Base-by-base conservation (phyloP, 2,113 vertebrate species). In the Megaleporinus macrocephalus region DNA sequence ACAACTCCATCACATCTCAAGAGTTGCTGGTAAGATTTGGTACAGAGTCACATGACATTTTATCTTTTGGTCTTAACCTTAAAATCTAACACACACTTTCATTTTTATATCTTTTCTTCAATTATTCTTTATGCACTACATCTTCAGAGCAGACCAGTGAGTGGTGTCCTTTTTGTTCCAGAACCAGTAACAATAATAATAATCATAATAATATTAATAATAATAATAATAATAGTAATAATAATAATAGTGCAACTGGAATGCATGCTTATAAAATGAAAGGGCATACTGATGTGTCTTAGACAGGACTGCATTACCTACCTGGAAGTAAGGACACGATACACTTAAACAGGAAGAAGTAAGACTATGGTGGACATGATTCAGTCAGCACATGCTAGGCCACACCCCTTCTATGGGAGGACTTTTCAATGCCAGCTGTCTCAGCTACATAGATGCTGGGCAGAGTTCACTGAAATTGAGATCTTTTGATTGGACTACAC, bases 11-110 rank as follows among this genome's bases (percentile, higher is more conserved):
- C 93, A 95, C 92, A 82, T 92, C 95, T 66, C 92, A 93, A 86
- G 96, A 98, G 89, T 95, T 99, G 93, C 96, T 98, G 97, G 97
- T 99, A 97, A 97, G 93, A 86, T 16, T 22, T 24, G 51, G 20
- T 44, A n/a, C 47, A 29, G 22, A 44, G 33, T 72, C 33, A 22
- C 12, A 24, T 5, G 10, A 68, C 20, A 15, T 44, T 20, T 51
- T 16, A n/a, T n/a, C n/a, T n/a, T n/a, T n/a, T n/a, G 18, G 14
- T 44, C 11, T 9, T n/a, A 10, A 5, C 16, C 9, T 9, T 41
- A n/a, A 36, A 44, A 44, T 13, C 22, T 41, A 44, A 14, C 27
- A 44, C 4, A 44, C 11, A 70, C 1, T 55, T 2, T n/a, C 3
- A 22, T n/a, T 24, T n/a, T 20, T 44, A 36, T 41, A 69, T n/a